Evolutionary conservation across 2,797 vertebrate genomes (phyloP).

Genomic region (Rachycentron canadum): DNA sequence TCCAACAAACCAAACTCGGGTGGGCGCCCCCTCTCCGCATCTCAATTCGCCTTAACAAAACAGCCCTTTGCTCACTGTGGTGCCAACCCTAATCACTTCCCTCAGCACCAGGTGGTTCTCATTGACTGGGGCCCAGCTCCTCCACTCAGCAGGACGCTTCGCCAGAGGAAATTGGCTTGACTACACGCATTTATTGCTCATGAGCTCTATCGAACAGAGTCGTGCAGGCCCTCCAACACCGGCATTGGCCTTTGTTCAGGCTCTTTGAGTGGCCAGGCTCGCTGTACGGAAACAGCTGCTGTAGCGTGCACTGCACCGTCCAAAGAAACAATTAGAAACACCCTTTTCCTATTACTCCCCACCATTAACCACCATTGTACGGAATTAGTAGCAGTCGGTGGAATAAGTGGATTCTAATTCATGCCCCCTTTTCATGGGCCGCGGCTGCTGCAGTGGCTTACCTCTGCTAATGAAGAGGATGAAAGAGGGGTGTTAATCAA

Average conservation of each 20-base stretch:
- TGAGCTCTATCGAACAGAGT: constrained; percentile 53
- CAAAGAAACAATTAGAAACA: constrained; percentile 77
- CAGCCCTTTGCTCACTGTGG: constrained; percentile 60
- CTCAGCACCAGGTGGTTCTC: constrained; percentile 83
- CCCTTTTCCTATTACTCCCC: constrained; percentile 75
- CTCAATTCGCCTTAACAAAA: constrained; percentile 72
- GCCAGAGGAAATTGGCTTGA: constrained; percentile 81
- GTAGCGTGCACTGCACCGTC: constrained; percentile 39
- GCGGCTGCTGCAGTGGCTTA: constrained; percentile 58
- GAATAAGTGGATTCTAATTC: constrained; percentile 80
- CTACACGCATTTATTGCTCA: constrained; percentile 71
- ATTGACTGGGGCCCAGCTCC: constrained; percentile 76
- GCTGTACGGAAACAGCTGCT: constrained; percentile 71
- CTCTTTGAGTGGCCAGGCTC: constrained; percentile 33
- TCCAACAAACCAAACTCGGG: constrained; percentile 63
- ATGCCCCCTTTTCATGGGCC: constrained; percentile 62
- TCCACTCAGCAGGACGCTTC: constrained; percentile 65
- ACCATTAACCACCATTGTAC: constrained; percentile 68
- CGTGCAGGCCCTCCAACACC: constrained; percentile 36
- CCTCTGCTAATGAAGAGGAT: constrained; percentile 78
- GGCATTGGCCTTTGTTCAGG: constrained; percentile 58
- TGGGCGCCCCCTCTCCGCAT: constrained; percentile 25
- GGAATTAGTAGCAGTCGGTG: constrained; percentile 67
- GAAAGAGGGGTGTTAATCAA: constrained; percentile 81
- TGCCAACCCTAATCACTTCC: constrained; percentile 81